phyloP scores from a whole-genome alignment of 2,797 vertebrate species.

The Morelia viridis region DNA sequence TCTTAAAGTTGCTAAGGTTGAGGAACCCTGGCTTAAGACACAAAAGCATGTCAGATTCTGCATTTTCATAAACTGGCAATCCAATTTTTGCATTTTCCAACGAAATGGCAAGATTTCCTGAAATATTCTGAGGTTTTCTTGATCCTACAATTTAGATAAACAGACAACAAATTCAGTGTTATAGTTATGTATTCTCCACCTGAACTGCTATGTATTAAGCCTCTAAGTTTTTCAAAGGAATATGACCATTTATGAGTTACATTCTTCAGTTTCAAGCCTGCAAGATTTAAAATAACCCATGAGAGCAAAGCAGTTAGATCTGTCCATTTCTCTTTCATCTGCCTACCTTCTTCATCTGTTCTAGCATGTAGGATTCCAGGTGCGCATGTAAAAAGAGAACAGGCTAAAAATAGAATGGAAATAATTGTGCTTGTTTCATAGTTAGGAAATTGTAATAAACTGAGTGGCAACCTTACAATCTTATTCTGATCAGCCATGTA shows the following conservation, averaged over 20 bases:
- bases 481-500: neutral
- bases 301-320: neutral
- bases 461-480: neutral
- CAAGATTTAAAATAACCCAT: neutral
- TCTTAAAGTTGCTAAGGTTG: too few relatives aligned
- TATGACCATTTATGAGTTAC: neutral
- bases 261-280: neutral
- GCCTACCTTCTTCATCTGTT: neutral
- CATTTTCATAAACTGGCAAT: neutral
- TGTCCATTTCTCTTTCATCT: neutral
- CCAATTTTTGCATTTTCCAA: neutral
- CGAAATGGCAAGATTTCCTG: neutral
- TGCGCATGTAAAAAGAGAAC: neutral
- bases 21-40: neutral
- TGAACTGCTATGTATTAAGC: neutral
- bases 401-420: neutral
- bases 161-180: neutral
- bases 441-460: neutral
- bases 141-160: neutral
- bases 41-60: neutral
- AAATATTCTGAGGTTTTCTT: neutral
- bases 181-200: neutral
- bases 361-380: neutral
- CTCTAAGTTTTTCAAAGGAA: neutral
- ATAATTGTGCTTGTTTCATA: neutral